Percentiles rank a stretch among this genome's conserved stretches.
phyloP scores from a whole-genome alignment of 2,113 vertebrate species.

The Peucedramus taeniatus region DNA sequence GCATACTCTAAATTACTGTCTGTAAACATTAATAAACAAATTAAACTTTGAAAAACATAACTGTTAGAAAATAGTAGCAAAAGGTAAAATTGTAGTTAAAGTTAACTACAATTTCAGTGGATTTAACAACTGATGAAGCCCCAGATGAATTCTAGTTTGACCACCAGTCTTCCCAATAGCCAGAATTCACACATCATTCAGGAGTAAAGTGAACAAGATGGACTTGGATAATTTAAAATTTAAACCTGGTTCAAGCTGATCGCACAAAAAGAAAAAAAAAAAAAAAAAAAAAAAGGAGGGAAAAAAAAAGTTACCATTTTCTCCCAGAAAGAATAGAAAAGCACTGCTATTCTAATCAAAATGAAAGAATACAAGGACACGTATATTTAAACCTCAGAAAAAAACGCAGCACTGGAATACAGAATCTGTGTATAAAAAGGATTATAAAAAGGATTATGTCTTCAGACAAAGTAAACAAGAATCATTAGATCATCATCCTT shows the following conservation, averaged over 20 bases:
- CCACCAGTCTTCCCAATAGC: neutral
- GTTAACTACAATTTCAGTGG: neutral
- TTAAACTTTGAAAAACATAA: neutral
- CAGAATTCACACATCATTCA: neutral
- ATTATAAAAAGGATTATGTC: neutral
- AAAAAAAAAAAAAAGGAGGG: neutral
- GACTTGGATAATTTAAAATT: neutral
- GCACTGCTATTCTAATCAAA: neutral
- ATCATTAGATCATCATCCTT: neutral
- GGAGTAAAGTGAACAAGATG: neutral
- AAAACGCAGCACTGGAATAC: accelerated
- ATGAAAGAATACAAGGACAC: neutral
- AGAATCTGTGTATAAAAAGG: neutral
- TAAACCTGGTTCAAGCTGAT: neutral
- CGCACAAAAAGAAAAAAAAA: neutral
- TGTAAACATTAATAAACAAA: neutral
- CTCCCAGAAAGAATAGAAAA: neutral
- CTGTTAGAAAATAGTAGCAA: neutral
- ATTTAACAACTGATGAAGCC: neutral
- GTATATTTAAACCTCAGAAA: neutral
- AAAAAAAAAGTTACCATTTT: neutral
- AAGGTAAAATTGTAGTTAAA: no score
- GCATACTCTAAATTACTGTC: neutral
- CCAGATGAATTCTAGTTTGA: neutral
- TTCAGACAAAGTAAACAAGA: neutral